Evolutionary conservation across 2,888 invertebrate genomes (phyloP).

Genomic region (Gerosis bhagava): DNA sequence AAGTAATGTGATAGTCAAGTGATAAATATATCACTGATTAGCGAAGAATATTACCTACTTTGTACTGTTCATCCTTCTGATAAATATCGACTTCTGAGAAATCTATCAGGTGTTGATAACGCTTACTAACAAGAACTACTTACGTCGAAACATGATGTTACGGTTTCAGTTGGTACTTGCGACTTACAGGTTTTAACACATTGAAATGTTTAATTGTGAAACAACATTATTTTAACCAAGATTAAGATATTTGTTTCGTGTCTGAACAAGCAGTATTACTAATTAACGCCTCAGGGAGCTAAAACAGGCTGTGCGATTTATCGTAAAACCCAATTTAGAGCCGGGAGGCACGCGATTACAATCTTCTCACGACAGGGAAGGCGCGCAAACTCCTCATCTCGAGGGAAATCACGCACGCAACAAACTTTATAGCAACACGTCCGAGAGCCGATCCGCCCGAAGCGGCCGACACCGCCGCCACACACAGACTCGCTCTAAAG

Average conservation of each 20-base stretch:
- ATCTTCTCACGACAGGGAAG: slow-evolving; percentile 82
- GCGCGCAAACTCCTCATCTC: slow-evolving; percentile 81
- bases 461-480: slow-evolving; percentile 68
- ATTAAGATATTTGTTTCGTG: slow-evolving; percentile 60
- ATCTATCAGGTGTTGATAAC: slow-evolving; percentile 13
- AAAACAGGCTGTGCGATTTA: slow-evolving; percentile 75
- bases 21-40: too few relatives aligned
- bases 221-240: slow-evolving; percentile 23
- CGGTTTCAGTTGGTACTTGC: too few relatives aligned
- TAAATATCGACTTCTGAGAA: slow-evolving; percentile 7
- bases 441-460: slow-evolving; percentile 73
- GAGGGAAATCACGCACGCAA: slow-evolving; percentile 82
- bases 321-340: slow-evolving; percentile 79
- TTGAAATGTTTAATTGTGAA: slow-evolving; percentile 5
- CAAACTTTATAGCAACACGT: slow-evolving; percentile 82
- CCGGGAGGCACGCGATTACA: slow-evolving; percentile 80
- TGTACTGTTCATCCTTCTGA: neutral
- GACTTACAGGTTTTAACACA: slow-evolving; percentile 1
- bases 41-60: too few relatives aligned
- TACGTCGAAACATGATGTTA: too few relatives aligned
- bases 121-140: too few relatives aligned
- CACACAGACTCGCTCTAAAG: slow-evolving; percentile 68
- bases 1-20: too few relatives aligned
- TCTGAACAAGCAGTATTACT: slow-evolving; percentile 60
- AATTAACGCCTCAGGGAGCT: slow-evolving; percentile 74